Base-by-base conservation (phyloP, 92 coral and sea anemone genomes). In the Montipora capitata region DNA sequence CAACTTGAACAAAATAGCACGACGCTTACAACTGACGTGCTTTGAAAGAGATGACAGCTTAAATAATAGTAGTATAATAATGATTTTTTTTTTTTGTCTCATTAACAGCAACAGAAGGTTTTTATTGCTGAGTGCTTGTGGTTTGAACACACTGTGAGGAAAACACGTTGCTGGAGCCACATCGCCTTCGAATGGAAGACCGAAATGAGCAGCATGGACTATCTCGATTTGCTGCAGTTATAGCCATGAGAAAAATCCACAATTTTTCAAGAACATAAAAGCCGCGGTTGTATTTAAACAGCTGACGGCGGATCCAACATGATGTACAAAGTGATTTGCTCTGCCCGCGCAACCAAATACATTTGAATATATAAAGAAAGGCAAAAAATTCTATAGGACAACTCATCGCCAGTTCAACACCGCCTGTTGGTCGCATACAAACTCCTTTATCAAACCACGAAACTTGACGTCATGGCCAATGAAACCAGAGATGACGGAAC, bases 241-340 rank as follows among this genome's bases (percentile, higher is more conserved):
- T 59, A 69, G 77, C n/a, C 54, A 68, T 7, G 48, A 68, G 66
- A 81, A 38, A 51, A 63, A 59, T 51, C 38, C 38, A 41, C 13
- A n/a, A 10, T 45, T 59, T 48, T 73, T 45, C 40, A 45, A 2
- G 79, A 20, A 52, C 11, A 83, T 82, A 83, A 83, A 63, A 72
- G 87, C 62, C 1, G 35, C 35, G 35, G 72, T 14, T 72, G 57
- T 83, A n/a, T 83, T 83, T 83, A 20, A 41, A 40, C 87, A 83
- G 87, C 79, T 83, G 87, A 27, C 35, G 64, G 17, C 17, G 35
- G 41, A 72, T 15, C 11, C 12, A 48, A 10, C 52, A 5, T 48
- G 6, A 3, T 48, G 52, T 51, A 18, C 39, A 45, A 83, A 83
- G 59, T 11, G 58, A 43, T 57, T 72, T 42, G 65, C 17, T 4